Evolutionary conservation across 2,888 invertebrate genomes (phyloP).

Genomic region (Scaptomyza tumidula): DNA sequence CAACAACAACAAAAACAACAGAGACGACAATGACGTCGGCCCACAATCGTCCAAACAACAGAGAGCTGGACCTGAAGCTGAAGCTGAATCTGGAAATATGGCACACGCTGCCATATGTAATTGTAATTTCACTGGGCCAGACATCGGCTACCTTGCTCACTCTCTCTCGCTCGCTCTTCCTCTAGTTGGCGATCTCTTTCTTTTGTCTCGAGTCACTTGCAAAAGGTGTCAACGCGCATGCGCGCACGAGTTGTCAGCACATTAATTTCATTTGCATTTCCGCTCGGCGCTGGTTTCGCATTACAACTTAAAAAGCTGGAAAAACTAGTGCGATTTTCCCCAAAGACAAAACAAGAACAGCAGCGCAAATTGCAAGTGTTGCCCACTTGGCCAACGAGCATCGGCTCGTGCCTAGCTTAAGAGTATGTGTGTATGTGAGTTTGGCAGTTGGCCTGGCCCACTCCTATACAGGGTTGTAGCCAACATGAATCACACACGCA

Average conservation of each 20-base stretch:
- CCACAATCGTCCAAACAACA: constrained; percentile 51
- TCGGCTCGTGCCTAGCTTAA: constrained; percentile 63
- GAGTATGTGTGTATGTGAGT: constrained; percentile 12
- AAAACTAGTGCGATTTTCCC: constrained; percentile 77
- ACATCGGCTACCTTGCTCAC: constrained; percentile 25
- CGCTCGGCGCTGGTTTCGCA: constrained; percentile 77
- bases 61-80: constrained; percentile 9
- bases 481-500: constrained; percentile 78
- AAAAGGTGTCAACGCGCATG: constrained; percentile 78
- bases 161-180: constrained; percentile 1
- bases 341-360: constrained; percentile 34
- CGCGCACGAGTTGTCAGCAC: constrained; percentile 78
- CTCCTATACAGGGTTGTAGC: constrained; percentile 58
- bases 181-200: background rate
- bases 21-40: constrained; percentile 43
- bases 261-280: constrained; percentile 82
- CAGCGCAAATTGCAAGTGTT: constrained; percentile 49
- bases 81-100: constrained; percentile 61
- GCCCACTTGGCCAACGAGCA: constrained; percentile 66
- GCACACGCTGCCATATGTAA: constrained; percentile 74
- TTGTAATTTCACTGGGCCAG: constrained; percentile 73
- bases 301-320: constrained; percentile 72
- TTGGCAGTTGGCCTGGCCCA: constrained; percentile 58
- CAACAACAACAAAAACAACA: constrained; percentile 52
- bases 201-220: constrained; percentile 27